phyloP scores from a whole-genome alignment of 1,140 invertebrate genomes.

The Leptestheria dahalacensis region DNA sequence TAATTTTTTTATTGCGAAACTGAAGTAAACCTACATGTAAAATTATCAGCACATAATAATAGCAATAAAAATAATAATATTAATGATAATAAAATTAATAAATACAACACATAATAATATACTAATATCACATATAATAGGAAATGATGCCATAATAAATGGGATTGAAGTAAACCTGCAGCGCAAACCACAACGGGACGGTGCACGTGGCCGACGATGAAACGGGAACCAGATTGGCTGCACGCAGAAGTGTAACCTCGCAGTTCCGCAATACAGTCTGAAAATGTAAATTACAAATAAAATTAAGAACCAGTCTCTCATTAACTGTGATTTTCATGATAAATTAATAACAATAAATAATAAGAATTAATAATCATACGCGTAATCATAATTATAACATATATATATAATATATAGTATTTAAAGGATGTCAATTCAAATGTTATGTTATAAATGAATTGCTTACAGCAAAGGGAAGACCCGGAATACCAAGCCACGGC shows the following conservation, averaged over 20 bases:
- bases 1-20: no score
- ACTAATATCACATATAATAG: no score
- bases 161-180: constrained; percentile 36
- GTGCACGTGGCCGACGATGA: constrained; percentile 27
- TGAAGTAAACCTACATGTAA: no score
- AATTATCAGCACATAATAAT: no score
- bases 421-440: constrained; percentile 1
- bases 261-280: constrained; percentile 33
- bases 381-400: neutral
- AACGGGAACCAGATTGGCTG: constrained; percentile 2
- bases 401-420: no score
- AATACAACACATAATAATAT: neutral
- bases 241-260: constrained; percentile 24
- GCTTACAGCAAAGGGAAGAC: constrained; percentile 81
- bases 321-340: no score
- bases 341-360: constrained; percentile 13
- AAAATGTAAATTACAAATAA: neutral
- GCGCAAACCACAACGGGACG: constrained; percentile 64
- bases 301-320: no score
- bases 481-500: constrained; percentile 78
- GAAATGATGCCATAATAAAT: neutral
- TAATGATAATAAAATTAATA: neutral
- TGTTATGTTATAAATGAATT: constrained; percentile 30
- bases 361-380: neutral
- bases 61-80: no score